Base-by-base conservation (phyloP, 2,888 invertebrate genomes). In the Leptinotarsa peninsularis region DNA sequence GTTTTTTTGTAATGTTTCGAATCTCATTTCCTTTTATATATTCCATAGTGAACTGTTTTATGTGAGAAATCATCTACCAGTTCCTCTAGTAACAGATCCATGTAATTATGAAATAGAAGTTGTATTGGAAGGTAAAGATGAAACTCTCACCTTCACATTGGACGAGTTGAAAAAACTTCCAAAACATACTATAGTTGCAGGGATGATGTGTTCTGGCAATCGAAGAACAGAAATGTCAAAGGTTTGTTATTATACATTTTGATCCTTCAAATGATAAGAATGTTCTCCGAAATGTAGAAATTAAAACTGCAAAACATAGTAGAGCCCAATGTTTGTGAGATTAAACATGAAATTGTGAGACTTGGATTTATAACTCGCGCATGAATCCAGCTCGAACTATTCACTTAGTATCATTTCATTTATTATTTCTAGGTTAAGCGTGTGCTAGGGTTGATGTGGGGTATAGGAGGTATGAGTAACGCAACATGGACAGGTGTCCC, bases 191-290 rank as follows among this genome's bases (percentile, higher is more conserved):
- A 91, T 98, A 2, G 93, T 93, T 0, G 94, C 96, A 15, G 93
- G 96, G 15, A 91, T 99, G 52, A 98, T 98, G 94, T 99, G 99
- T 88, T 98, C 98, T 17, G 99, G 99, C 23, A 99, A 99, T 87
- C 89, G 99, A 52, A 91, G 99, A 71, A 94, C 94, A 72, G 98
- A 98, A 89, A 98, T 99, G 98, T 91, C 93, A 43, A 89, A 93
- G 87, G 93, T 95, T 85, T 81, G 76, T 71, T 27, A 27, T 27
- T 27, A 27, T 27, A 27, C 27, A 27, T 27, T 27, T 27, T 27
- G 4, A 27, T 27, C 27, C 5, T 27, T 27, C 27, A 27, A 27
- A 27, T 27, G 27, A 27, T 1, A 27, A 27, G 5, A 27, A 27
- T 27, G 27, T 27, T 27, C 5, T 27, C 27, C 27, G 27, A 27